phyloP scores from a whole-genome alignment of 2,888 invertebrate species.

The Fabriciana adippe region DNA sequence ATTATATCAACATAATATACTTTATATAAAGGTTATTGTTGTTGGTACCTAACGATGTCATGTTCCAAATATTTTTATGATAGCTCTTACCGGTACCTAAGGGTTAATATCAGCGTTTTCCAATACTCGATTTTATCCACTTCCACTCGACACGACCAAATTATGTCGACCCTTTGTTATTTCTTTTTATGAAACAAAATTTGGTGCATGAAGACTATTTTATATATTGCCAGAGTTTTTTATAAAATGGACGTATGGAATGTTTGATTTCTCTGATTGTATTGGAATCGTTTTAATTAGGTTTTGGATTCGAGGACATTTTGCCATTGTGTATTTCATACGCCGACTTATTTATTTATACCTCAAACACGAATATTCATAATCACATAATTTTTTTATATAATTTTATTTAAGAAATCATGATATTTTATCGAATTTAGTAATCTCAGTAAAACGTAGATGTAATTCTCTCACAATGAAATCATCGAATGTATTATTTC shows the following conservation, averaged over 20 bases:
- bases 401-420: too few relatives aligned
- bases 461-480: too few relatives aligned
- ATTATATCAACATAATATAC: neutral
- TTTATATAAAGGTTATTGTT: neutral
- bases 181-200: neutral
- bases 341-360: conserved; percentile 6
- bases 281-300: conserved; percentile 14
- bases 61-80: conserved; percentile 14
- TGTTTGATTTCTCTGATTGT: conserved; percentile 21
- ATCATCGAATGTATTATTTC: too few relatives aligned
- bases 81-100: conserved; percentile 15
- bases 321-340: conserved; percentile 1
- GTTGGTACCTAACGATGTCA: neutral
- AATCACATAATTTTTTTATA: too few relatives aligned
- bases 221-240: neutral
- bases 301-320: conserved; percentile 13
- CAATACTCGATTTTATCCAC: conserved; percentile 12
- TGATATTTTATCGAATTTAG: too few relatives aligned
- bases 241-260: conserved; percentile 10
- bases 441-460: too few relatives aligned
- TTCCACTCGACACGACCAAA: neutral
- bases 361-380: too few relatives aligned
- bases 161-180: conserved; percentile 1
- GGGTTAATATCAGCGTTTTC: conserved; percentile 15
- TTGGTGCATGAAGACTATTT: neutral